Conservation (phyloP, 2,113 vertebrate species). For the Ranitomeya variabilis region DNA sequence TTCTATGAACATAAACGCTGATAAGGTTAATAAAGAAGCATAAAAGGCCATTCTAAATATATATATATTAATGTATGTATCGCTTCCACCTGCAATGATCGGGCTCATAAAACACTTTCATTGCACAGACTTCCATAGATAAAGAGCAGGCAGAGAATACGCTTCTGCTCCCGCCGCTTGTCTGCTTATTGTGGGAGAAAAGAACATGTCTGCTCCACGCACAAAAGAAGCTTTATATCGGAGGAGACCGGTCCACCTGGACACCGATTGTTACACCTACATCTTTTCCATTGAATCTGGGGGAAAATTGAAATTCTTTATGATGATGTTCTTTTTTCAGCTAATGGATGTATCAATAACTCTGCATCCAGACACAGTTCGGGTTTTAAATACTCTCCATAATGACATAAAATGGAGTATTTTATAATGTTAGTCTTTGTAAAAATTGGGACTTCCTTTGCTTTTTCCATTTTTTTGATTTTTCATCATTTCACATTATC, state of each 20-base stretch:
- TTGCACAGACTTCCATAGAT: conserved; percentile 15
- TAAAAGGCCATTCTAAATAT: conserved; percentile 42
- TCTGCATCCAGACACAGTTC: not conserved
- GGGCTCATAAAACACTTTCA: conserved; percentile 20
- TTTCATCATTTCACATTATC: no score
- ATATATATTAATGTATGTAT: conserved; percentile 25
- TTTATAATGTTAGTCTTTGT: no score
- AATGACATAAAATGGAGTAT: not conserved
- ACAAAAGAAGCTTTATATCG: conserved; percentile 11
- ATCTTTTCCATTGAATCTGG: not conserved
- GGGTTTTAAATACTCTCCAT: not conserved
- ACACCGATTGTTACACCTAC: not conserved
- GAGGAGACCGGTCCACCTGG: not conserved
- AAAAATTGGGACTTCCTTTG: not conserved
- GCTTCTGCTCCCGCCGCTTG: not conserved
- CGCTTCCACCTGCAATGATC: conserved; percentile 26
- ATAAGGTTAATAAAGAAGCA: conserved; percentile 49
- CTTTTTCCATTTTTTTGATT: not conserved
- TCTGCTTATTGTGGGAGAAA: not conserved
- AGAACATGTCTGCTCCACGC: not conserved
- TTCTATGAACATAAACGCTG: conserved; percentile 31
- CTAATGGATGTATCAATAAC: conserved; percentile 9
- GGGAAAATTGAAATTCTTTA: conserved; percentile 10
- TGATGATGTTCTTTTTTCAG: not conserved
- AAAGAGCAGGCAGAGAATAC: not conserved